phyloP scores from a whole-genome alignment of 2,888 invertebrate genomes.

The Xestoiulus laeticollis region DNA sequence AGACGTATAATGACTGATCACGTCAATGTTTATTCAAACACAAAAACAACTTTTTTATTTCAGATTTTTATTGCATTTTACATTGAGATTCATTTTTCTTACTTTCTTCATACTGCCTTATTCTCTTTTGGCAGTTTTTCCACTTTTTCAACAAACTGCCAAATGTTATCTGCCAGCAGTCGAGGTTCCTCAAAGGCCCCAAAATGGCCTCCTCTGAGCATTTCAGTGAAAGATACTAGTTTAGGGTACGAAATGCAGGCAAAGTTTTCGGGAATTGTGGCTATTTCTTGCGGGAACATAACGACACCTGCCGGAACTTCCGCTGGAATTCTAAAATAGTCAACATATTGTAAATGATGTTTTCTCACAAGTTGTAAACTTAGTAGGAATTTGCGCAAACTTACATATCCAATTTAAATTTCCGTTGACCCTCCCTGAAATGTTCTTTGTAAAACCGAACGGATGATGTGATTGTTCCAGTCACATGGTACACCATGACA shows the following conservation, averaged over 20 bases:
- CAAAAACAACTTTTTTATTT: background rate
- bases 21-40: background rate
- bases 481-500: slow-evolving; percentile 83
- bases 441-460: slow-evolving; percentile 55
- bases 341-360: slow-evolving; percentile 2
- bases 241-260: slow-evolving; percentile 73
- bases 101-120: background rate
- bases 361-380: too few species aligned
- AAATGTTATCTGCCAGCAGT: slow-evolving; percentile 76
- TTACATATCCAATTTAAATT: slow-evolving; percentile 51
- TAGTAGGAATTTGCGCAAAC: background rate
- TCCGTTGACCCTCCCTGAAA: background rate
- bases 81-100: background rate
- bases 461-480: slow-evolving; percentile 62
- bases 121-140: slow-evolving; percentile 52
- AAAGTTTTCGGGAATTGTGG: slow-evolving; percentile 70
- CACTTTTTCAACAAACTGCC: slow-evolving; percentile 63
- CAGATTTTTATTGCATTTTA: too few species aligned
- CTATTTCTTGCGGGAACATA: slow-evolving; percentile 76
- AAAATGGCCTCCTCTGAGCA: slow-evolving; percentile 83
- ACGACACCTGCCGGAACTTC: slow-evolving; percentile 78
- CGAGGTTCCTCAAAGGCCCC: slow-evolving; percentile 82
- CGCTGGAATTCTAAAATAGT: slow-evolving; percentile 71
- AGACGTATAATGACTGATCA: too few species aligned
- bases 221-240: slow-evolving; percentile 74